A percentile compares a stretch with the other conserved stretches of the same genome.
phyloP scores from a whole-genome alignment of 2,113 vertebrate species.

The Clarias magur region DNA sequence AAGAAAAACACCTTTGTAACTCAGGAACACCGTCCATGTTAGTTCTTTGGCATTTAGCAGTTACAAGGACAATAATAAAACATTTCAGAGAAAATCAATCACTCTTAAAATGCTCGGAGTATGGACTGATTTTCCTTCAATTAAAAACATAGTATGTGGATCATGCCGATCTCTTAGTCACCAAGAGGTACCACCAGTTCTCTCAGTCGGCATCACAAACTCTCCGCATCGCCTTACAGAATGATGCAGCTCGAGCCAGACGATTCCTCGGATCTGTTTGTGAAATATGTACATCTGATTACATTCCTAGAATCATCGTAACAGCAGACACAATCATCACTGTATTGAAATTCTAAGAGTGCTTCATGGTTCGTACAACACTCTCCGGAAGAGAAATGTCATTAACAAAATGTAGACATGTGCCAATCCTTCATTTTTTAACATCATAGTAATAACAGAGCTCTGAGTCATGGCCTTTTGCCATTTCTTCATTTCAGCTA shows the following conservation, averaged over 20 bases:
- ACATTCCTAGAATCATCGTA: neutral
- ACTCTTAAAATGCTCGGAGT: constrained; percentile 16
- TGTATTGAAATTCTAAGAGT: neutral
- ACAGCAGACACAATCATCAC: neutral
- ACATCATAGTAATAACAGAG: neutral
- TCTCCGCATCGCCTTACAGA: constrained; percentile 59
- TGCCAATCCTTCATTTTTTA: neutral
- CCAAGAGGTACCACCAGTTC: neutral
- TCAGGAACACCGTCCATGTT: neutral
- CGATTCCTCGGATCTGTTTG: constrained; percentile 52
- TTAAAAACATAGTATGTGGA: no score
- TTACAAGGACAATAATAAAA: neutral
- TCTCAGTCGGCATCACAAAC: neutral
- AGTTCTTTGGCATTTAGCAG: constrained; percentile 32
- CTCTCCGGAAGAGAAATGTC: neutral
- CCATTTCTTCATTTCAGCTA: neutral
- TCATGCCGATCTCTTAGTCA: neutral
- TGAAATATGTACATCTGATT: constrained; percentile 28
- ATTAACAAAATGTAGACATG: neutral
- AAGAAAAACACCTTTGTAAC: neutral
- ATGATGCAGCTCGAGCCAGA: constrained; percentile 66
- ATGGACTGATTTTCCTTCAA: neutral
- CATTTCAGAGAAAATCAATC: constrained; percentile 31
- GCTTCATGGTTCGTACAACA: neutral
- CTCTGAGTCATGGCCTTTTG: no score